Evolutionary conservation across 2,113 vertebrate genomes (phyloP).

Genomic region (Parus major): DNA sequence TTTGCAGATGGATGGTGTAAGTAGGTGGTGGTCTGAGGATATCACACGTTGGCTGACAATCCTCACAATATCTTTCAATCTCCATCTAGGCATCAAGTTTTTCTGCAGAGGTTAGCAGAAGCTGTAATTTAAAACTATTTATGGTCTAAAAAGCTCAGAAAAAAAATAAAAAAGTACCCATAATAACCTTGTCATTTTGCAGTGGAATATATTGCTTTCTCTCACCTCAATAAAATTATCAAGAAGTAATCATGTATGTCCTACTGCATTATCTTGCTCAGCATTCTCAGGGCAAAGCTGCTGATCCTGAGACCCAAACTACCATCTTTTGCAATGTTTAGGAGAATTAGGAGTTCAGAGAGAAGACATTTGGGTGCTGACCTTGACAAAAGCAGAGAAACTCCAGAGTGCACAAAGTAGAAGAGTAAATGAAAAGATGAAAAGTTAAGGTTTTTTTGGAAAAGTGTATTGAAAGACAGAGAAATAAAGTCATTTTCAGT

Average conservation of each 20-base stretch:
- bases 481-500: not conserved
- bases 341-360: slow-evolving; percentile 38
- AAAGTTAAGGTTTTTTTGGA: not conserved
- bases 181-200: slow-evolving; percentile 8
- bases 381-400: slow-evolving; percentile 31
- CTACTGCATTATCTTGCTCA: not conserved
- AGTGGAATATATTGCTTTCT: slow-evolving; percentile 1
- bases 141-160: not conserved
- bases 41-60: not conserved
- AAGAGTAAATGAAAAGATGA: not conserved
- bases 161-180: not conserved
- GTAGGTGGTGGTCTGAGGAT: not conserved
- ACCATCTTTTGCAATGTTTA: not conserved
- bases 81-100: not conserved
- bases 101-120: slow-evolving; percentile 21
- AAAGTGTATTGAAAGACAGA: not conserved
- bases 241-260: not conserved
- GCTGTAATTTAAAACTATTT: slow-evolving; percentile 41
- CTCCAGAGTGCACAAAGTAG: not conserved
- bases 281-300: slow-evolving; percentile 4
- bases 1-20: not conserved
- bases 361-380: not conserved
- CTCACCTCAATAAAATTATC: slow-evolving; percentile 1
- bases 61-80: not conserved
- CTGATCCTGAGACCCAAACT: slow-evolving; percentile 18